phyloP scores from a whole-genome alignment of 2,113 vertebrate species.

The Silurus meridionalis region DNA sequence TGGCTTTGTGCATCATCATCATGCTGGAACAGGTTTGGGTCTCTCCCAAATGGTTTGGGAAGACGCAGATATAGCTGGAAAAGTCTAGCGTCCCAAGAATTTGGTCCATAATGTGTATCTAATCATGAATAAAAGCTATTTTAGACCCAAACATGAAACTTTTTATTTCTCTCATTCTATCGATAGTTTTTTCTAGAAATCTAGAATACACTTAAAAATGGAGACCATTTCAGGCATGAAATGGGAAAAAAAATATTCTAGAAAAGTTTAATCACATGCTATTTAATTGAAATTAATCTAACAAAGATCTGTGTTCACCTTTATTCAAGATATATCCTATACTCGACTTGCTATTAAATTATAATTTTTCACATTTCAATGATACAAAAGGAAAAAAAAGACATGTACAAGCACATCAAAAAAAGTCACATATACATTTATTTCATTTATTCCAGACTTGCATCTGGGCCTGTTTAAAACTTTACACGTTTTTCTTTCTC shows the following conservation, averaged over 20 bases:
- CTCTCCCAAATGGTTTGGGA: no score
- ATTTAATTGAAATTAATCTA: background rate
- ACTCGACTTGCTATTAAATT: no score
- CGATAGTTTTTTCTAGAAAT: background rate
- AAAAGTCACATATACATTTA: slow-evolving; percentile 64
- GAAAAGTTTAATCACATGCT: background rate
- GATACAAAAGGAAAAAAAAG: background rate
- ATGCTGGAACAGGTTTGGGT: no score
- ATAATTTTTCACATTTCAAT: background rate
- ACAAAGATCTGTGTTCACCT: background rate
- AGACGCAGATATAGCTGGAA: no score
- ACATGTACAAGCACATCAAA: slow-evolving; percentile 55
- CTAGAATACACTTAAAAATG: background rate
- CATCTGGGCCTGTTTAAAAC: slow-evolving; percentile 63
- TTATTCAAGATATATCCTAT: background rate
- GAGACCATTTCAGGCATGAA: background rate
- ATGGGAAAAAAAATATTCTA: background rate
- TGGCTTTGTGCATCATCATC: no score
- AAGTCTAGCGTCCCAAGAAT: no score
- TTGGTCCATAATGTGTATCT: no score
- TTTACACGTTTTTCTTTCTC: slow-evolving; percentile 53
- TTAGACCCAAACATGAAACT: no score
- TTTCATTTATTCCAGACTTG: slow-evolving; percentile 63
- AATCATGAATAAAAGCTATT: no score
- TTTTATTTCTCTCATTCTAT: background rate